Evolutionary conservation across 2,888 invertebrate species (phyloP).

Genomic region (Dasysyrphus albostriatus): DNA sequence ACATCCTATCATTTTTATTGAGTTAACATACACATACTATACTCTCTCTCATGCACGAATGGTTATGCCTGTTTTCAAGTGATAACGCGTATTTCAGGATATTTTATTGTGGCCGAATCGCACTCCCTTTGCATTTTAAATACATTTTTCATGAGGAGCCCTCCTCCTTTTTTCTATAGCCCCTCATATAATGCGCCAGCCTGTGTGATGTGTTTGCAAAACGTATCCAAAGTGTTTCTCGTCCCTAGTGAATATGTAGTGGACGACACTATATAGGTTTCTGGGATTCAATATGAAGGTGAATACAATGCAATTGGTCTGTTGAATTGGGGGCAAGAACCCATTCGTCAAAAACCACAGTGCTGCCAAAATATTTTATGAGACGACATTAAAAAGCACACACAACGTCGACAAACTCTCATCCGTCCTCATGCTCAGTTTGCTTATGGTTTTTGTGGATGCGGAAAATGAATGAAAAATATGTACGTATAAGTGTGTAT

Average conservation of each 20-base stretch:
- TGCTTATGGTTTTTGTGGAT: constrained; percentile 46
- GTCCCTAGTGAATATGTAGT: not conserved
- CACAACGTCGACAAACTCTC: not conserved
- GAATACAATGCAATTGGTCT: constrained; percentile 40
- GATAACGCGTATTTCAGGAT: constrained; percentile 56
- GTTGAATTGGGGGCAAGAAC: constrained; percentile 10
- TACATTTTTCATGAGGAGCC: constrained; percentile 25
- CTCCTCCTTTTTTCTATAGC: not conserved
- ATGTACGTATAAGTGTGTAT: too few relatives aligned
- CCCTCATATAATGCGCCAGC: not conserved
- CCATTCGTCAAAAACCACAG: constrained; percentile 69
- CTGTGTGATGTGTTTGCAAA: not conserved
- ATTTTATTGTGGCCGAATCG: constrained; percentile 28
- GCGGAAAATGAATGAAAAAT: constrained; percentile 6
- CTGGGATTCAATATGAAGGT: constrained; percentile 24
- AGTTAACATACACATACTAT: constrained; percentile 42
- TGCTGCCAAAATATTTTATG: constrained; percentile 69
- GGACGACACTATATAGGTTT: not conserved
- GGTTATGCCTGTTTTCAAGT: constrained; percentile 47
- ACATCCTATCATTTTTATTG: constrained; percentile 63
- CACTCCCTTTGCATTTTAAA: constrained; percentile 36
- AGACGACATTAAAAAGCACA: constrained; percentile 57
- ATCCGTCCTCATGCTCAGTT: not conserved
- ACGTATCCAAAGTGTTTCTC: constrained; percentile 4
- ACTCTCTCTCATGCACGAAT: constrained; percentile 10